A percentile compares a stretch with the other conserved stretches of the same genome.
Conservation (phyloP, 2,113 vertebrate species). For the Craseonycteris thonglongyai region DNA sequence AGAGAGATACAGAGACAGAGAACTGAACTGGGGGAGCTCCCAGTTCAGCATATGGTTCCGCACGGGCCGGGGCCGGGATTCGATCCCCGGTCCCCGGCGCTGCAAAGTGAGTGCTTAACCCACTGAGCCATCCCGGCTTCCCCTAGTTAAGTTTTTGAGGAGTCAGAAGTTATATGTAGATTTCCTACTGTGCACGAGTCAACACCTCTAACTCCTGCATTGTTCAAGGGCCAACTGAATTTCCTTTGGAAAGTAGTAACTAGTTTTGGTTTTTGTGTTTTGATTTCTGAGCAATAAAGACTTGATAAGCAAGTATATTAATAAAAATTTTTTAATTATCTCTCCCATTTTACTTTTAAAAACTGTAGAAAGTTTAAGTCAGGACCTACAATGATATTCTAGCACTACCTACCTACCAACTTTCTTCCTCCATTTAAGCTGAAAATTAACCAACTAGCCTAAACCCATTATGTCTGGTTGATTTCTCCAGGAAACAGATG, state of each 20-base stretch:
- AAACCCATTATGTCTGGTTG: neutral
- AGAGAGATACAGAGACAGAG: too few relatives aligned
- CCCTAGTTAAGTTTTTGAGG: too few relatives aligned
- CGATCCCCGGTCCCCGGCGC: too few relatives aligned
- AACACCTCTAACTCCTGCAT: too few relatives aligned
- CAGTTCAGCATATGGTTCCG: too few relatives aligned
- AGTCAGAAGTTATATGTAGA: too few relatives aligned
- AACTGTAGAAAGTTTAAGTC: neutral
- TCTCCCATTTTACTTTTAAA: neutral
- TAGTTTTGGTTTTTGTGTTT: neutral
- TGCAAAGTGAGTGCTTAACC: too few relatives aligned
- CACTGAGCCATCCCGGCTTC: too few relatives aligned
- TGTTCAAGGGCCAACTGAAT: neutral
- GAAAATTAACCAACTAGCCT: neutral
- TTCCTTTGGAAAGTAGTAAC: neutral
- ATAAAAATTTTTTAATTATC: neutral
- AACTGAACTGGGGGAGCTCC: too few relatives aligned
- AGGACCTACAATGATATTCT: neutral
- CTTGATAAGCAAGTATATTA: neutral
- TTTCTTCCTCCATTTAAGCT: neutral
- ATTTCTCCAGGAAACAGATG: neutral
- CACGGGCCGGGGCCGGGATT: too few relatives aligned
- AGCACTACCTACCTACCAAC: neutral
- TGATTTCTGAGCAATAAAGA: neutral
- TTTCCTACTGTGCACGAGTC: too few relatives aligned